A percentile compares a stretch with the other conserved stretches of the same genome.
phyloP scores from a whole-genome alignment of 2,113 vertebrate genomes.

The Petroica traversi region DNA sequence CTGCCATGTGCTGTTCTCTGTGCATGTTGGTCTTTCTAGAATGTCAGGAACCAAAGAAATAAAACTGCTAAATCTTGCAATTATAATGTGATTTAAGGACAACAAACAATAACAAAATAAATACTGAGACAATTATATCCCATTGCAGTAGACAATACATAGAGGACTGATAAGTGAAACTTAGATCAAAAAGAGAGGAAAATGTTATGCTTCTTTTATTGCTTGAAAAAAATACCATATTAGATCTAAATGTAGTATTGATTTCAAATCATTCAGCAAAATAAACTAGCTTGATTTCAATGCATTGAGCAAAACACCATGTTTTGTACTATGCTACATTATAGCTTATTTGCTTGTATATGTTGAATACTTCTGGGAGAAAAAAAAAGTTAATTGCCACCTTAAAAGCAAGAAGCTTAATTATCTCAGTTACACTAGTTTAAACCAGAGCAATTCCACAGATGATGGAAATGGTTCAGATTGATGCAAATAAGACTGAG shows the following conservation, averaged over 20 bases:
- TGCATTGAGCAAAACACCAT: not conserved
- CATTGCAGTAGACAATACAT: not conserved
- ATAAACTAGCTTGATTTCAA: not conserved
- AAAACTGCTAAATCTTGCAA: not conserved
- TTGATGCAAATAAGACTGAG: not conserved
- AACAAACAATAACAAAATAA: not conserved
- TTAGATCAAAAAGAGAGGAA: not conserved
- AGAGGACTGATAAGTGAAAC: not conserved
- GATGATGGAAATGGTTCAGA: not conserved
- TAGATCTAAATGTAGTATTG: not conserved
- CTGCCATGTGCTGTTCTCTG: conserved; percentile 1
- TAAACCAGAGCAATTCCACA: not conserved
- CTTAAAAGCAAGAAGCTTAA: not conserved
- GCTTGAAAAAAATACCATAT: not conserved
- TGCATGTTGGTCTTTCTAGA: not conserved
- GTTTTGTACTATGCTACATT: not conserved
- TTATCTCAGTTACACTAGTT: not conserved
- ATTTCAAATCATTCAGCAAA: not conserved
- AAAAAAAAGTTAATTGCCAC: not conserved
- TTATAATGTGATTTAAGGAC: not conserved
- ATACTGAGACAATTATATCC: not conserved
- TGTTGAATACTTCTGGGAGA: not conserved
- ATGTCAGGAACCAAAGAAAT: not conserved
- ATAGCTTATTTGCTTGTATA: not conserved
- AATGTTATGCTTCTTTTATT: not conserved